Evolutionary conservation across 2,113 vertebrate genomes (phyloP), one percentile per base, ranked within the genome.

Genomic region (Larimichthys polyactis): DNA sequence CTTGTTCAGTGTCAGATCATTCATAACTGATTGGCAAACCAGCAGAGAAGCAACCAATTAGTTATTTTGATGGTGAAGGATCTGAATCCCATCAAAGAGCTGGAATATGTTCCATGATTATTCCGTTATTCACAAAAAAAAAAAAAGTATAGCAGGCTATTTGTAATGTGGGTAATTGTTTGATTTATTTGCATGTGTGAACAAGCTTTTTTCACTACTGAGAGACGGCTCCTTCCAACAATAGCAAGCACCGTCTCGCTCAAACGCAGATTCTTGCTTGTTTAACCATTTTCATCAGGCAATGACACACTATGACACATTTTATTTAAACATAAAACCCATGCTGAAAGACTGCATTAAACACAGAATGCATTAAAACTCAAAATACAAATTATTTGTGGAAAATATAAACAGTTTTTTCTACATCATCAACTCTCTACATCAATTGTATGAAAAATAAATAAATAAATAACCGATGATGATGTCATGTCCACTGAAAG

Each of bases 401-500:
- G 9, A 46, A 9, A 11, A 78, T 20, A 58, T 66, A 58, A 51
- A 58, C 5, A 22, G 24, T 27, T 46, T 48, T 27, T 62, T 54
- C 71, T n/a, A n/a, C n/a, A n/a, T n/a, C n/a, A n/a, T 44, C 17
- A 59, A 44, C 49, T 71, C 52, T 46, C 16, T 29, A 60, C 44
- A 29, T 51, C 16, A 71, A 71, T 7, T 20, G 40, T 4, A 66
- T 46, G 15, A 74, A 64, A 75, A 22, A 43, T 8, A 36, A 36
- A 36, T 29, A 29, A 29, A 29, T 29, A 27, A 32, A 32, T 7
- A 36, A 52, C 65, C 27, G 71, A 20, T 43, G 29, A 74, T 80
- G 69, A 90, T 78, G 76, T 51, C 40, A 88, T 46, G 3, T 78
- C 9, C 12, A 46, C 36, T 40, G 36, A 40, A 40, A 40, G 36